Conservation (phyloP, 2,797 vertebrate genomes). For the Hyperoplus lanceolatus region DNA sequence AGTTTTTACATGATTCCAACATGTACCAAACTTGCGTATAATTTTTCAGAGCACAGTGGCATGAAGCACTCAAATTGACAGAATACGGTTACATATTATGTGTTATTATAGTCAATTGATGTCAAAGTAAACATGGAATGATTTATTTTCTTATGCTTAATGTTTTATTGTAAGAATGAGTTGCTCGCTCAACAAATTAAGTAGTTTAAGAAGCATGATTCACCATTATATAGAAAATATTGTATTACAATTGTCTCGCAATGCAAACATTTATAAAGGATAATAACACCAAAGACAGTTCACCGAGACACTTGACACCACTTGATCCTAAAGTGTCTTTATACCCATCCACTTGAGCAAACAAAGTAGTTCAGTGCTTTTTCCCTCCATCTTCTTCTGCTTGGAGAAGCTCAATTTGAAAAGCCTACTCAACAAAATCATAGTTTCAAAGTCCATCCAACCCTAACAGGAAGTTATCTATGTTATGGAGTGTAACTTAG, state of each 20-base stretch:
- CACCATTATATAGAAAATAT: too few species aligned
- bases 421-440: background rate
- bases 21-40: background rate
- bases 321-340: background rate
- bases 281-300: background rate
- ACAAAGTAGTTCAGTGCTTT: too few species aligned
- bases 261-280: background rate
- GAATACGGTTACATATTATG: background rate
- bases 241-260: too few species aligned
- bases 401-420: background rate
- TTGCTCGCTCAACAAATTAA: background rate
- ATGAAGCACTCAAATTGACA: background rate
- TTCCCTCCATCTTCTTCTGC: too few species aligned
- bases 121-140: background rate
- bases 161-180: background rate
- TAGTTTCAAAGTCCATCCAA: constrained; percentile 11
- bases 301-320: background rate
- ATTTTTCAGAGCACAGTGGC: too few species aligned
- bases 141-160: background rate
- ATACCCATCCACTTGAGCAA: too few species aligned
- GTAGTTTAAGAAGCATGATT: background rate
- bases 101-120: background rate
- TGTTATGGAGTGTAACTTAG: background rate
- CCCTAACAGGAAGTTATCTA: background rate
- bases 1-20: background rate